These are phyloP conservation scores for Sturnira hondurensis DNA, from an alignment of 2,113 vertebrate genomes.

Conservation along the genomic window DNA sequence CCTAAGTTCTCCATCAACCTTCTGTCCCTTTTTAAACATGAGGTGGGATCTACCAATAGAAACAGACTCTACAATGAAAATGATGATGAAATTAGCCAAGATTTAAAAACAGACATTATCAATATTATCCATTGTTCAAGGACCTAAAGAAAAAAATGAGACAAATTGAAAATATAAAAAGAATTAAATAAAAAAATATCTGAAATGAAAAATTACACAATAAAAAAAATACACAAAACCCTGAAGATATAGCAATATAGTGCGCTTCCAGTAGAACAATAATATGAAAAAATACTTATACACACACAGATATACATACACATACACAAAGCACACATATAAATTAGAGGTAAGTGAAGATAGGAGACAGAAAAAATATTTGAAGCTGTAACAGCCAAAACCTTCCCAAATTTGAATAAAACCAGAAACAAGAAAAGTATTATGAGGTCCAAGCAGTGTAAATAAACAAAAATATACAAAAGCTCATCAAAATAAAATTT, in stretches of 20 bases:
- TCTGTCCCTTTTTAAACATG: neutral
- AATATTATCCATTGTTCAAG: neutral
- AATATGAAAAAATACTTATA: neutral
- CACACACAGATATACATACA: neutral
- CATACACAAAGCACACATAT: neutral
- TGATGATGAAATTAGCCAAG: neutral
- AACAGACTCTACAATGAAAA: neutral
- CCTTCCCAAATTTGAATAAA: neutral
- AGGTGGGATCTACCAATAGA: neutral
- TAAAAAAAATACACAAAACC: neutral
- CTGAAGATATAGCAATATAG: neutral
- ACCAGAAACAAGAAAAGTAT: neutral
- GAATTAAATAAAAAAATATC: neutral
- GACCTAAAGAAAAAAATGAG: neutral
- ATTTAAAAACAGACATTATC: neutral
- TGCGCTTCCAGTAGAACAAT: neutral
- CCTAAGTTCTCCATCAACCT: neutral
- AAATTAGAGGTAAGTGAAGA: neutral
- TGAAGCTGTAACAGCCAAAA: neutral
- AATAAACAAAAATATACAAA: neutral
- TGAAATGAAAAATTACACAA: neutral
- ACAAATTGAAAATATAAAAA: neutral
- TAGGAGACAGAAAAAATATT: neutral
- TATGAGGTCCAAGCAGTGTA: neutral
- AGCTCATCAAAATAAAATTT: neutral